A percentile compares a stretch with the other conserved stretches of the same genome.
Evolutionary conservation across 2,888 invertebrate species (phyloP).

Genomic region (Pyrocoelia pectoralis): DNA sequence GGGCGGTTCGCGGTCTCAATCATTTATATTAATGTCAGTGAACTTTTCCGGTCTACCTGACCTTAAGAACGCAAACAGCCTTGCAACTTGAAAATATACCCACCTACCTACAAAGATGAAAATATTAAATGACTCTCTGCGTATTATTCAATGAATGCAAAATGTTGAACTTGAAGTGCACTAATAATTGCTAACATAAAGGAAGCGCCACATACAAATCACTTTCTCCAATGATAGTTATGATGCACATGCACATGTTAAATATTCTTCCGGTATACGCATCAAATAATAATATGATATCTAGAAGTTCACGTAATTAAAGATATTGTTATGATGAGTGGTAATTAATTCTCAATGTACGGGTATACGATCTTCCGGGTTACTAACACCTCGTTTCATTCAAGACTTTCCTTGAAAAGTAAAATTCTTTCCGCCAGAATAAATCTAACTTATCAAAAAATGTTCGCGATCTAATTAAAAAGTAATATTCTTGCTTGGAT

Average conservation of each 20-base stretch:
- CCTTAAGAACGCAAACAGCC: slow-evolving; percentile 25
- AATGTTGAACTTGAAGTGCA: slow-evolving; percentile 17
- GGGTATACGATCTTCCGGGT: not conserved
- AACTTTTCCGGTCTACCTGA: slow-evolving; percentile 26
- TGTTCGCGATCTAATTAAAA: too few species aligned
- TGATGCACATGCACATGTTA: slow-evolving; percentile 18
- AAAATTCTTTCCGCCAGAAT: too few species aligned
- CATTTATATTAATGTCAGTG: slow-evolving; percentile 23
- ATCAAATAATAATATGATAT: slow-evolving; percentile 7
- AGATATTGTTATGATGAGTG: not conserved
- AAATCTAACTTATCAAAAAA: too few species aligned
- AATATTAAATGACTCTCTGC: slow-evolving; percentile 14
- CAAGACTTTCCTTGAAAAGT: slow-evolving; percentile 21
- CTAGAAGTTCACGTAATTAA: slow-evolving; percentile 7
- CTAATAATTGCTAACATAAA: slow-evolving; percentile 21
- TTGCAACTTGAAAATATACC: slow-evolving; percentile 21
- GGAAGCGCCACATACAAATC: slow-evolving; percentile 26
- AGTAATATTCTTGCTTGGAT: slow-evolving; percentile 11
- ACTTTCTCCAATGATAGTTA: slow-evolving; percentile 25
- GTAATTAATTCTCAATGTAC: not conserved
- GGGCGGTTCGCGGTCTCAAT: slow-evolving; percentile 20
- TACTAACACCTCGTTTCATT: slow-evolving; percentile 1
- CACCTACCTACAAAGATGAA: slow-evolving; percentile 8
- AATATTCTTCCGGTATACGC: slow-evolving; percentile 3
- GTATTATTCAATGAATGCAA: slow-evolving; percentile 25